These are phyloP conservation scores for Sphaerophoria taeniata DNA, from an alignment of 2,888 invertebrate genomes.

Conservation along the genomic window DNA sequence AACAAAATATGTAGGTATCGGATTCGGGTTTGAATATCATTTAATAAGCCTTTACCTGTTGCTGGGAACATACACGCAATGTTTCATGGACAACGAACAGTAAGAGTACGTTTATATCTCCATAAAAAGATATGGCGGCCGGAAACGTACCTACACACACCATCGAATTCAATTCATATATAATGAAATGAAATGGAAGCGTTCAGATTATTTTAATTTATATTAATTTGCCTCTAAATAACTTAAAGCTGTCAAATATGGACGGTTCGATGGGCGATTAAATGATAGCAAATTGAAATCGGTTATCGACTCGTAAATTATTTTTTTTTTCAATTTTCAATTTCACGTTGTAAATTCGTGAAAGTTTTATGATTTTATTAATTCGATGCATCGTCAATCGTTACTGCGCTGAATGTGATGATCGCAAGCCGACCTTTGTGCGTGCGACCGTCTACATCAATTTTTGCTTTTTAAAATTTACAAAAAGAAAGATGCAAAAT, in stretches of 20 bases:
- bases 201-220: slow-evolving; percentile 33
- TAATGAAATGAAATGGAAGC: slow-evolving; percentile 33
- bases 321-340: neutral
- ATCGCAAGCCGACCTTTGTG: slow-evolving; percentile 54
- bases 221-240: slow-evolving; percentile 19
- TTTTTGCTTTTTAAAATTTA: neutral
- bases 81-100: neutral
- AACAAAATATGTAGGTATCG: slow-evolving; percentile 53
- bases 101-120: neutral
- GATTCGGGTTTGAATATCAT: slow-evolving; percentile 11
- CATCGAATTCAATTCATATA: neutral
- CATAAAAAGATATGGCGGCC: slow-evolving; percentile 21
- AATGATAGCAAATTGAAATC: slow-evolving; percentile 46
- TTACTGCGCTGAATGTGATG: neutral
- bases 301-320: slow-evolving; percentile 23
- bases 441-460: slow-evolving; percentile 39
- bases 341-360: slow-evolving; percentile 54
- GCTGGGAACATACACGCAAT: slow-evolving; percentile 34
- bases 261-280: slow-evolving; percentile 57
- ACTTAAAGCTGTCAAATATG: slow-evolving; percentile 35
- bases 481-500: slow-evolving; percentile 23
- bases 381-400: slow-evolving; percentile 31
- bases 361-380: slow-evolving; percentile 65
- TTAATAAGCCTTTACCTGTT: slow-evolving; percentile 26
- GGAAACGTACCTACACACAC: slow-evolving; percentile 26